Percentiles rank a stretch among this genome's conserved stretches.
These are phyloP conservation scores for Polydrusus tereticollis DNA, from an alignment of 2,888 invertebrate genomes.

Conservation along the genomic window DNA sequence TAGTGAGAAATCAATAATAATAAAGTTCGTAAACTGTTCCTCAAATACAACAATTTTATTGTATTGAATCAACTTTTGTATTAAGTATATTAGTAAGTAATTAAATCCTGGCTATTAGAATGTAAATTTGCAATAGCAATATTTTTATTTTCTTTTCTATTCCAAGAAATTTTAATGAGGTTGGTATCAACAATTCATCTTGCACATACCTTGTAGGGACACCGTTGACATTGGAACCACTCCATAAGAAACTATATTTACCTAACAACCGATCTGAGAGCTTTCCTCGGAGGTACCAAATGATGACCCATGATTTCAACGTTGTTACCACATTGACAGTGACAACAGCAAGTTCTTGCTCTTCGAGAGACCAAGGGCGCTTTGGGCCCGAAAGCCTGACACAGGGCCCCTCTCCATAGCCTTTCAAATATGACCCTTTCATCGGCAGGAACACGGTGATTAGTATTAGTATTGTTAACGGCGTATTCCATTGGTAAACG, in stretches of 20 bases:
- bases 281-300: slow-evolving; percentile 68
- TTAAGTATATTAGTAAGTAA: too few relatives aligned
- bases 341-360: slow-evolving; percentile 64
- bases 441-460: slow-evolving; percentile 62
- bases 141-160: too few relatives aligned
- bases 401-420: slow-evolving; percentile 75
- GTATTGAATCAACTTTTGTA: too few relatives aligned
- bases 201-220: too few relatives aligned
- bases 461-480: not conserved
- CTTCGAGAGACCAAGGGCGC: slow-evolving; percentile 42
- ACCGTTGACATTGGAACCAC: too few relatives aligned
- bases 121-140: too few relatives aligned
- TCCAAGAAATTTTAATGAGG: too few relatives aligned
- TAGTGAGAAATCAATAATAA: too few relatives aligned
- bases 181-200: too few relatives aligned
- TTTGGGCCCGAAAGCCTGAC: slow-evolving; percentile 63
- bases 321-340: slow-evolving; percentile 69
- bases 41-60: too few relatives aligned
- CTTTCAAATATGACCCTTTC: slow-evolving; percentile 79
- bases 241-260: slow-evolving; percentile 63
- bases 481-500: slow-evolving; percentile 26
- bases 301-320: slow-evolving; percentile 55
- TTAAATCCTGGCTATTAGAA: too few relatives aligned
- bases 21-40: too few relatives aligned
- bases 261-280: slow-evolving; percentile 78